Conservation (phyloP, 2,888 invertebrate genomes). For the Pollenia griseotomentosa region DNA sequence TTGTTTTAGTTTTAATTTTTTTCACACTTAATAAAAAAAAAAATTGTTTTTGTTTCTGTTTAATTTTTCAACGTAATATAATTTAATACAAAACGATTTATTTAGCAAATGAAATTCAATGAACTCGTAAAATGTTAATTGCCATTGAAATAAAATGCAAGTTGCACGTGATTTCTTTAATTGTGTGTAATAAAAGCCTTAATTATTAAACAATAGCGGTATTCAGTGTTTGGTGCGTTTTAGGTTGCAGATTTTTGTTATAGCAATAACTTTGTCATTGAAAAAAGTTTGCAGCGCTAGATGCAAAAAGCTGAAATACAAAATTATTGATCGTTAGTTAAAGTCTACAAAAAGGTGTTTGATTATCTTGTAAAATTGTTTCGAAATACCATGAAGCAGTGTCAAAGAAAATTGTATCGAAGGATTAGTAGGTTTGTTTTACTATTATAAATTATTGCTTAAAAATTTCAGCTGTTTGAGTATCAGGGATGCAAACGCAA, state of each 20-base stretch:
- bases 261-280: too few species aligned
- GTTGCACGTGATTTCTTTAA: constrained; percentile 55
- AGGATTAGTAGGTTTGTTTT: too few species aligned
- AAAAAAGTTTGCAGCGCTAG: too few species aligned
- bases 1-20: neutral
- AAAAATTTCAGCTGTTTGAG: too few species aligned
- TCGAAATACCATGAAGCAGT: too few species aligned
- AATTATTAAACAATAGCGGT: constrained; percentile 34
- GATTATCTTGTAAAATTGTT: too few species aligned
- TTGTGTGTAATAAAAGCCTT: constrained; percentile 34
- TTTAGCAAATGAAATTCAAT: constrained; percentile 39
- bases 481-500: too few species aligned
- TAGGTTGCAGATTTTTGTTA: too few species aligned
- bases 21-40: neutral
- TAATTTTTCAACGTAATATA: neutral
- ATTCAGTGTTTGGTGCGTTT: neutral
- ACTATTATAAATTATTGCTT: too few species aligned
- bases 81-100: neutral
- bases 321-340: too few species aligned
- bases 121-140: constrained; percentile 61
- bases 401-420: too few species aligned
- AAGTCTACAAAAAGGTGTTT: too few species aligned
- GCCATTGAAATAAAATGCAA: constrained; percentile 37
- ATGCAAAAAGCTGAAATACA: neutral
- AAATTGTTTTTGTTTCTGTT: neutral